phyloP scores from a whole-genome alignment of 2,888 invertebrate genomes.

The Agonopterix heracliana region DNA sequence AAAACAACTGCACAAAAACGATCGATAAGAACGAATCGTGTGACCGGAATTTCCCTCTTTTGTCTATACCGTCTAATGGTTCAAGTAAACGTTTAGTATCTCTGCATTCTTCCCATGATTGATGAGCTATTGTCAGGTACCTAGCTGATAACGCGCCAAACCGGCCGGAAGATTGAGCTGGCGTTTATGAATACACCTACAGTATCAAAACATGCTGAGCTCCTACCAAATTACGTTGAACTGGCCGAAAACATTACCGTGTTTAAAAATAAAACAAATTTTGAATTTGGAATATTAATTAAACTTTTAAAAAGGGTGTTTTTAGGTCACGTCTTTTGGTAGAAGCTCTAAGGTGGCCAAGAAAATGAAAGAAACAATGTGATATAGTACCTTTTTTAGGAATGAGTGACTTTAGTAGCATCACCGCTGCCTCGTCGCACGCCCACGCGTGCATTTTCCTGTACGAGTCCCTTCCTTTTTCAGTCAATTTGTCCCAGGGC shows the following conservation, averaged over 20 bases:
- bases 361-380: too few relatives aligned
- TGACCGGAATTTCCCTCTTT: conserved; percentile 27
- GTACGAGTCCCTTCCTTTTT: conserved; percentile 99
- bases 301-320: too few relatives aligned
- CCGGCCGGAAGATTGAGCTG: conserved; percentile 54
- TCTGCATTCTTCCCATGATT: conserved; percentile 52
- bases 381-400: conserved; percentile 91
- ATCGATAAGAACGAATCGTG: conserved; percentile 6
- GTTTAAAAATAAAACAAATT: too few relatives aligned
- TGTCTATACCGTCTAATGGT: conserved; percentile 51
- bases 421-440: conserved; percentile 96
- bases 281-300: too few relatives aligned
- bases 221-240: neutral
- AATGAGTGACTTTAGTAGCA: conserved; percentile 97
- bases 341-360: too few relatives aligned
- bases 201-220: conserved; percentile 6
- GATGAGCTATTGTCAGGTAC: conserved; percentile 67
- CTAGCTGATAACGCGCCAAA: conserved; percentile 54
- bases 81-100: conserved; percentile 41
- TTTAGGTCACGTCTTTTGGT: too few relatives aligned
- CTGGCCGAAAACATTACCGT: neutral
- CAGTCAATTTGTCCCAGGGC: conserved; percentile 99
- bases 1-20: neutral
- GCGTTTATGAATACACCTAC: conserved; percentile 27
- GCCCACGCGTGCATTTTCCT: conserved; percentile 99